Evolutionary conservation across 2,113 vertebrate genomes (phyloP).

Genomic region (Albula glossodonta): DNA sequence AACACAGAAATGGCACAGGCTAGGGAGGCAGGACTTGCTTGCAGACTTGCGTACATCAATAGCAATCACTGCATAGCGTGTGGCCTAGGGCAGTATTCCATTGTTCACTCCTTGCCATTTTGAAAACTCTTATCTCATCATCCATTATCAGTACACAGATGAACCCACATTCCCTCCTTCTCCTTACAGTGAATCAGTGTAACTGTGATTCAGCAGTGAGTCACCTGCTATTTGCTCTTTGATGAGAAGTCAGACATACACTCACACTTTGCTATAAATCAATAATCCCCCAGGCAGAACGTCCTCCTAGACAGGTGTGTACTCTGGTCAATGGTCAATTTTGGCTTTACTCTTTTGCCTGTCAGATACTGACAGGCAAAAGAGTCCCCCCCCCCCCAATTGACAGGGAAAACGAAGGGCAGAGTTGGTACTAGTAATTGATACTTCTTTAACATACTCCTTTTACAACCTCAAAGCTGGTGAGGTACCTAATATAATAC

Average conservation of each 20-base stretch:
- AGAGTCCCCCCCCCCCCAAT: background rate
- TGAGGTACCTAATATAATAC: background rate
- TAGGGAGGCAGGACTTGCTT: no score
- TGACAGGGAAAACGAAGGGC: background rate
- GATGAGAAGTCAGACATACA: conserved; percentile 25
- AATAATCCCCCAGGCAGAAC: conserved; percentile 32
- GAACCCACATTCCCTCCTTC: background rate
- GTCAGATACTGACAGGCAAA: background rate
- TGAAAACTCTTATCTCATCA: no score
- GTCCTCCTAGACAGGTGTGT: conserved; percentile 19
- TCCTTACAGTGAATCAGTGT: conserved; percentile 35
- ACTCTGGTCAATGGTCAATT: conserved; percentile 9
- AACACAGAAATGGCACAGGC: no score
- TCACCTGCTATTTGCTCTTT: conserved; percentile 39
- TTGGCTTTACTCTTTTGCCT: conserved; percentile 14
- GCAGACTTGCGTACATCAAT: no score
- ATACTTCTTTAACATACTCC: background rate
- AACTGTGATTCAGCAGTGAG: conserved; percentile 32
- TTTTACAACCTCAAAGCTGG: background rate
- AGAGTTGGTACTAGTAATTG: background rate
- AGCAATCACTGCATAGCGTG: no score
- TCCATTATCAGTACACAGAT: no score
- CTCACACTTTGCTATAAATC: conserved; percentile 41
- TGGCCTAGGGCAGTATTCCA: no score
- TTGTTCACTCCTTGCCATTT: no score